phyloP scores from a whole-genome alignment of 2,113 vertebrate genomes.

The Pseudopodoces humilis region DNA sequence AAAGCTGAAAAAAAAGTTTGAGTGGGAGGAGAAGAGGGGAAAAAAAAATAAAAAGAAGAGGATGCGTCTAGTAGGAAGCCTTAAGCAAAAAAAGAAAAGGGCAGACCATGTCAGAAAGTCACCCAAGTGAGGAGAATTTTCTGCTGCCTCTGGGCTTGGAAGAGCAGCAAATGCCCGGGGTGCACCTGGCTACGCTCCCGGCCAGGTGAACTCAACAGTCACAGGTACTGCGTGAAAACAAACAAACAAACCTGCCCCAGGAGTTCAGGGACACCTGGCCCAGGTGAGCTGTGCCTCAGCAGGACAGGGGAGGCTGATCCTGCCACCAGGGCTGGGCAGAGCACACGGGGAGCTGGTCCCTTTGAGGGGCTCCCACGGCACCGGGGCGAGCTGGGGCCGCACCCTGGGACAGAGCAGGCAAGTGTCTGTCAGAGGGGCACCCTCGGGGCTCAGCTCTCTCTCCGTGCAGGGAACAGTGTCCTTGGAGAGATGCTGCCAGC shows the following conservation, averaged over 20 bases:
- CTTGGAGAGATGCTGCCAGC: background rate
- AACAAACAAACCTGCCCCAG: background rate
- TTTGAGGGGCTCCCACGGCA: background rate
- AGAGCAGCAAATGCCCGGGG: background rate
- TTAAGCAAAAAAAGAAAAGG: constrained; percentile 13
- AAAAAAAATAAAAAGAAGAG: background rate
- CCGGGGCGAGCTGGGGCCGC: background rate
- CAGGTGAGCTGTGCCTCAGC: background rate
- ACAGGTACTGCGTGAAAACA: background rate
- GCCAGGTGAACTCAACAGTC: background rate
- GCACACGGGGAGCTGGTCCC: rapidly evolving
- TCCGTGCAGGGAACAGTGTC: background rate
- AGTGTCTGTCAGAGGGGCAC: background rate
- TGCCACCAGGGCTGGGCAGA: background rate
- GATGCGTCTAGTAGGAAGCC: constrained; percentile 11
- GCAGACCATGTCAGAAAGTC: constrained; percentile 36
- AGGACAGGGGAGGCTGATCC: background rate
- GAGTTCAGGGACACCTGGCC: background rate
- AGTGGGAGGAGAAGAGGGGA: background rate
- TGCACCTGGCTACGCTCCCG: background rate
- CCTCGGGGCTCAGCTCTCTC: background rate
- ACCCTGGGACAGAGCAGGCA: background rate
- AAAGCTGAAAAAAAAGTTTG: constrained; percentile 43
- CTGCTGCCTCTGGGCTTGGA: constrained; percentile 18
- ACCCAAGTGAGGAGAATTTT: constrained; percentile 32